phyloP scores from a whole-genome alignment of 1,140 invertebrate genomes.

The Dendroctonus valens region DNA sequence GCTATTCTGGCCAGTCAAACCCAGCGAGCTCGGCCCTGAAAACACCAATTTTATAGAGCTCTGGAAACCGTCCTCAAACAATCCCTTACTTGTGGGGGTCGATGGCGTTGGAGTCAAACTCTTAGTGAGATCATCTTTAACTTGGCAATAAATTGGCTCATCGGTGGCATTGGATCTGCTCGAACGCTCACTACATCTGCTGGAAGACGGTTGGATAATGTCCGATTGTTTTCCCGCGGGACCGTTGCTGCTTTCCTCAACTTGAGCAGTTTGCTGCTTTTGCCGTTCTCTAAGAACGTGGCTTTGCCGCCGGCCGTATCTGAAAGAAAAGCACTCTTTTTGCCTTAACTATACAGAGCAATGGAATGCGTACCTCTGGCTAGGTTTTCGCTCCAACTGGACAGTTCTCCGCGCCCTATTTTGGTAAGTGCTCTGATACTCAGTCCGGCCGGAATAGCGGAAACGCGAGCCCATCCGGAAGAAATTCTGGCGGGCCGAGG shows the following conservation, averaged over 20 bases:
- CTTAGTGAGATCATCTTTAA: slow-evolving; percentile 45
- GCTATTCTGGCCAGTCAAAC: slow-evolving; percentile 39
- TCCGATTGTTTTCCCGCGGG: slow-evolving; percentile 6
- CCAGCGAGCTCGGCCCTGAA: slow-evolving; percentile 40
- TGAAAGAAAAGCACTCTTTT: slow-evolving; percentile 69
- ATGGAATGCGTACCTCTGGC: slow-evolving; percentile 72
- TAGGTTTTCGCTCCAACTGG: slow-evolving; percentile 93
- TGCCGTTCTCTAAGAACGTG: slow-evolving; percentile 68
- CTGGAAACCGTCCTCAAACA: neutral
- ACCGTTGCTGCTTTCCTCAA: slow-evolving; percentile 13
- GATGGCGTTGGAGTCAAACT: slow-evolving; percentile 37
- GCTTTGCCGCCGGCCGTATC: slow-evolving; percentile 78
- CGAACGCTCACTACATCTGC: slow-evolving; percentile 44
- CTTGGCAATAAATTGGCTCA: slow-evolving; percentile 46
- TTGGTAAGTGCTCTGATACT: slow-evolving; percentile 91
- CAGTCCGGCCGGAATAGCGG: slow-evolving; percentile 90
- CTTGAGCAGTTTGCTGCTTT: slow-evolving; percentile 45
- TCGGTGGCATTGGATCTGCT: slow-evolving; percentile 41
- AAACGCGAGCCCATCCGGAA: slow-evolving; percentile 96
- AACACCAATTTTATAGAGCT: neutral
- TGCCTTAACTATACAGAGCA: slow-evolving; percentile 44
- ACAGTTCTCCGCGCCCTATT: slow-evolving; percentile 86
- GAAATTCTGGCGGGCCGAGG: slow-evolving; percentile 89
- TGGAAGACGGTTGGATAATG: slow-evolving; percentile 39
- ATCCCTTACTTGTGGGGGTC: slow-evolving; percentile 28